Base-by-base conservation (phyloP, 2,797 vertebrate genomes). In the Crax fasciolata region DNA sequence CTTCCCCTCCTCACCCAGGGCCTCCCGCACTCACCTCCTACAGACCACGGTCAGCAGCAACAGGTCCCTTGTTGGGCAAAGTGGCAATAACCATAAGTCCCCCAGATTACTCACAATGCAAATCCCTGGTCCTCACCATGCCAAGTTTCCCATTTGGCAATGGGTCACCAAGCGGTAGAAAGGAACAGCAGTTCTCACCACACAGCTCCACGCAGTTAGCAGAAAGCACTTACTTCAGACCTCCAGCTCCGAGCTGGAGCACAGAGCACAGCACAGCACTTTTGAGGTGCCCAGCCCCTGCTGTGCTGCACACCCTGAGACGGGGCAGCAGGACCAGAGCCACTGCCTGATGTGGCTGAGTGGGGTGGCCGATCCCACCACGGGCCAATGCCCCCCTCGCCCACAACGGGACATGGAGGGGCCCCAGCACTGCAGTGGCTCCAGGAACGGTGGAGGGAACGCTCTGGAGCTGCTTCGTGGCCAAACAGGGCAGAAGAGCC, bases 281-380 rank as follows among this genome's bases (percentile, higher is more conserved):
- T 57, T 8, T 54, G 39, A 11, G 35, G 35, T 21, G 28, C 32
- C 4, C 1, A 46, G 51, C 48, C 61, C 38, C 1, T 0, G 10
- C 4, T 19, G 25, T 4, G 20, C 24, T 55, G 39, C 27, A 25
- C 1, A 1, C n/a, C 57, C 35, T 35, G 35, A 35, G 35, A 35
- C 35, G 35, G 35, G 35, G 35, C 35, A 35, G 35, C 35, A 35
- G 35, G 35, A 35, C 35, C 35, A 35, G 35, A 35, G 35, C 35
- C 35, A 35, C 35, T 35, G 35, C 35, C 35, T 8, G 8, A 35
- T 35, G 35, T 35, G 35, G 35, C 35, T 35, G 30, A 62, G 0
- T 24, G 17, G 24, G 39, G 12, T 38, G 48, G 32, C 39, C 0
- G 2, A 38, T 35, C 10, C 71, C 39, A 55, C 20, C 38, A 17